Conservation (phyloP, 1,140 invertebrate genomes). For the Zaprionus gabonicus region DNA sequence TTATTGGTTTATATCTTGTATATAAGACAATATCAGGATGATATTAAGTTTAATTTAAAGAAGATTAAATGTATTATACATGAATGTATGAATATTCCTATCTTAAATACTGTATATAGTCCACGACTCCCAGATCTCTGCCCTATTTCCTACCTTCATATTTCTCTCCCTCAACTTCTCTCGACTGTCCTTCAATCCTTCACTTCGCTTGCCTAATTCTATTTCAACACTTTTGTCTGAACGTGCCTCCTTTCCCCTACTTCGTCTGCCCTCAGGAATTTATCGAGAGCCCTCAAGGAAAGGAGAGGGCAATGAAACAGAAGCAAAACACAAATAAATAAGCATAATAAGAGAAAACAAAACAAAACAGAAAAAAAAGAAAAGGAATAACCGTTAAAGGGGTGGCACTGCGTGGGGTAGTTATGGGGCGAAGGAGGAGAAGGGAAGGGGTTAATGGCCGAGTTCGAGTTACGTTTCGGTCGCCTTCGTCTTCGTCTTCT, state of each 20-base stretch:
- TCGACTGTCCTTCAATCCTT: neutral
- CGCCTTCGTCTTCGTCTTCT: neutral
- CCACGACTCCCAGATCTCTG: neutral
- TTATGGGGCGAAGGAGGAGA: neutral
- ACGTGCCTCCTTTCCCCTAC: neutral
- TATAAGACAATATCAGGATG: neutral
- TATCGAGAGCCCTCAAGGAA: constrained; percentile 46
- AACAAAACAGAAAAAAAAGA: constrained; percentile 1
- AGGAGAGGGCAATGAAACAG: constrained; percentile 52
- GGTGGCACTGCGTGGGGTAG: constrained; percentile 10
- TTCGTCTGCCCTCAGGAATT: constrained; percentile 37
- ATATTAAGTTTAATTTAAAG: neutral
- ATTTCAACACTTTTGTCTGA: constrained; percentile 41
- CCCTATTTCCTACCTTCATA: neutral
- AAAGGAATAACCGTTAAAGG: constrained; percentile 40
- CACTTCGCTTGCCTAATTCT: constrained; percentile 16
- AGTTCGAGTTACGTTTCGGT: constrained; percentile 12
- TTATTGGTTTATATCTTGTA: neutral
- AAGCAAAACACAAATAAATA: constrained; percentile 69
- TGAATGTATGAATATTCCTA: no score
- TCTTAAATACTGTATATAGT: neutral
- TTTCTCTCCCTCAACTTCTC: neutral
- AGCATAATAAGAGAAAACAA: constrained; percentile 50
- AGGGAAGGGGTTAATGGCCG: constrained; percentile 23
- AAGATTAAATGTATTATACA: no score